Percentiles rank a stretch among this genome's conserved stretches.
Conservation (phyloP, 2,888 invertebrate species). For the Anthoptus insignis region DNA sequence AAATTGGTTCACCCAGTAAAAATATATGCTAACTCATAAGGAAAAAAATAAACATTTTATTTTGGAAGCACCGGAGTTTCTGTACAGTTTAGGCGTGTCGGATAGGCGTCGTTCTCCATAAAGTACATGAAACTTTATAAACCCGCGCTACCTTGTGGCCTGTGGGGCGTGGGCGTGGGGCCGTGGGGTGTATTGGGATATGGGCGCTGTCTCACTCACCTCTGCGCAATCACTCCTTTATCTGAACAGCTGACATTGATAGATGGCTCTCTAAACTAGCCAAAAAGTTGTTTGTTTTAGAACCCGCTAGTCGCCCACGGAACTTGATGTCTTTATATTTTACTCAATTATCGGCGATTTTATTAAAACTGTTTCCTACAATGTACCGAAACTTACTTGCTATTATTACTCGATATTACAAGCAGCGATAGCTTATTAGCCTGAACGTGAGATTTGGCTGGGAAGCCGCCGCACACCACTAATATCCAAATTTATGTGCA, state of each 20-base stretch:
- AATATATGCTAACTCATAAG: no score
- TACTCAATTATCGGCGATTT: not conserved
- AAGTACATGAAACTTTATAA: conserved; percentile 5
- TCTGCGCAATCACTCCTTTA: conserved; percentile 38
- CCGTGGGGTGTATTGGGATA: no score
- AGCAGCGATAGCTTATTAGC: no score
- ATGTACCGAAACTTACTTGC: not conserved
- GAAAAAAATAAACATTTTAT: no score
- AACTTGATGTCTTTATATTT: not conserved
- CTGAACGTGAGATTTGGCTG: no score
- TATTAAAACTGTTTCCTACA: not conserved
- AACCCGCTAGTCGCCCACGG: not conserved
- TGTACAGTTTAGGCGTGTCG: no score
- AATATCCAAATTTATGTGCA: no score
- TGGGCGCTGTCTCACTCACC: conserved; percentile 38
- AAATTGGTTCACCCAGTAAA: no score
- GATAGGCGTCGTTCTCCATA: not conserved
- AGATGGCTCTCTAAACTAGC: conserved; percentile 35
- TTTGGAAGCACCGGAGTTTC: no score
- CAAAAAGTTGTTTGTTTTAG: conserved; percentile 37
- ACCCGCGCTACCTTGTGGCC: conserved; percentile 5
- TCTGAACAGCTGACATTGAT: conserved; percentile 41
- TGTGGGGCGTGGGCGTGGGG: no score
- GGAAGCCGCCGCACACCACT: no score
- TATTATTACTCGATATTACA: not conserved